These are phyloP conservation scores for Chymomyza fuscimana DNA, from an alignment of 2,888 invertebrate genomes.

Conservation along the genomic window DNA sequence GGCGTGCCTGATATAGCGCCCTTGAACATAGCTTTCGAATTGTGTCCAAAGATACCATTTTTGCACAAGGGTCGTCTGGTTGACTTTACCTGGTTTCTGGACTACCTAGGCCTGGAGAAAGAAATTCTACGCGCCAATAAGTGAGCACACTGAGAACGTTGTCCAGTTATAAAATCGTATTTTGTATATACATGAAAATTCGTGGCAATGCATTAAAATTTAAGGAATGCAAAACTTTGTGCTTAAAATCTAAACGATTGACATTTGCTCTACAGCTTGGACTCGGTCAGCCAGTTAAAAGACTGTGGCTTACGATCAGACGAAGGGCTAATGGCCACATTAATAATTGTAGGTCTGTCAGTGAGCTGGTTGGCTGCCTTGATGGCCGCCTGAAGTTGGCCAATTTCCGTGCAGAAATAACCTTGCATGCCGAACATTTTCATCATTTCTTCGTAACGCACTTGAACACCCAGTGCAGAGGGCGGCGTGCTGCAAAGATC, in stretches of 20 bases:
- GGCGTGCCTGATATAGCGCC: slow-evolving; percentile 76
- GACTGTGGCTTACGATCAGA: slow-evolving; percentile 95
- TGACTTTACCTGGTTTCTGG: slow-evolving; percentile 76
- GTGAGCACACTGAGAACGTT: slow-evolving; percentile 18
- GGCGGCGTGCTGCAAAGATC: slow-evolving; percentile 88
- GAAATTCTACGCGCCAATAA: slow-evolving; percentile 61
- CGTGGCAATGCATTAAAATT: slow-evolving; percentile 56
- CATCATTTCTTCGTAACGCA: slow-evolving; percentile 94
- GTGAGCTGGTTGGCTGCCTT: slow-evolving; percentile 84
- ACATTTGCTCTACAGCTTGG: slow-evolving; percentile 84
- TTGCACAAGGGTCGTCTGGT: slow-evolving; percentile 76
- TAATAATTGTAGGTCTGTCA: slow-evolving; percentile 92
- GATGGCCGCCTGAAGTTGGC: slow-evolving; percentile 87
- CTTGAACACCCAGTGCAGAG: slow-evolving; percentile 87
- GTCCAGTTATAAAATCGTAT: not conserved
- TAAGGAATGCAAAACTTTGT: slow-evolving; percentile 60
- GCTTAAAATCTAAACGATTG: slow-evolving; percentile 56
- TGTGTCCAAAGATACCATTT: slow-evolving; percentile 78
- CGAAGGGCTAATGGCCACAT: slow-evolving; percentile 92
- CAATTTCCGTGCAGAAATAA: slow-evolving; percentile 87
- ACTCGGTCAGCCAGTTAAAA: slow-evolving; percentile 95
- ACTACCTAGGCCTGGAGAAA: slow-evolving; percentile 75
- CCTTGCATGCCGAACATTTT: slow-evolving; percentile 91
- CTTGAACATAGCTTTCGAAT: slow-evolving; percentile 77
- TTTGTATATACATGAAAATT: slow-evolving; percentile 67